Evolutionary conservation across 1,140 invertebrate genomes (phyloP).

Genomic region (Centruroides sculpturatus): DNA sequence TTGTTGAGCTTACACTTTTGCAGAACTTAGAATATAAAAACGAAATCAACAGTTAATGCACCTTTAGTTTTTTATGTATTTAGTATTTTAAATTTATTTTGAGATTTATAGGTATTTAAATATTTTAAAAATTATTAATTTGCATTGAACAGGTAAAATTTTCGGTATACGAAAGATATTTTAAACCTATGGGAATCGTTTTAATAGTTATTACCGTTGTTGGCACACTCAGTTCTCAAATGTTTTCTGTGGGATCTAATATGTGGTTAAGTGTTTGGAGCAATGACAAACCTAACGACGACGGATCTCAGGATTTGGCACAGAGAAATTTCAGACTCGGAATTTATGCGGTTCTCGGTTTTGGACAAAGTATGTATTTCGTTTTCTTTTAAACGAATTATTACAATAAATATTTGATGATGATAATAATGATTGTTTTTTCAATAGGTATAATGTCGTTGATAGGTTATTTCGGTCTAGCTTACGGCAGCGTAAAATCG

Average conservation of each 20-base stretch:
- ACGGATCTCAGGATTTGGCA: slow-evolving; percentile 28
- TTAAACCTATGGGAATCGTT: slow-evolving; percentile 24
- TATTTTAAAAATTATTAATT: neutral
- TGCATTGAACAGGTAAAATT: slow-evolving; percentile 18
- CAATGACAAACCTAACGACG: slow-evolving; percentile 22
- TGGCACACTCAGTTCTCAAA: slow-evolving; percentile 20
- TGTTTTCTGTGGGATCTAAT: slow-evolving; percentile 24
- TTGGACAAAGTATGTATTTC: slow-evolving; percentile 49
- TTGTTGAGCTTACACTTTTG: too few species aligned
- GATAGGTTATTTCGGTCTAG: slow-evolving; percentile 19
- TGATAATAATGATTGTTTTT: neutral
- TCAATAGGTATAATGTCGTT: slow-evolving; percentile 17
- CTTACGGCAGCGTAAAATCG: slow-evolving; percentile 43
- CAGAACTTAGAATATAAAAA: too few species aligned
- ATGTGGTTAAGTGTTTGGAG: slow-evolving; percentile 30
- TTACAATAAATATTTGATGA: neutral
- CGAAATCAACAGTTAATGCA: too few species aligned
- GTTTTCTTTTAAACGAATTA: neutral
- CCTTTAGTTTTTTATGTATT: too few species aligned
- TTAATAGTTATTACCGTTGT: slow-evolving; percentile 18
- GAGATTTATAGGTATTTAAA: too few species aligned
- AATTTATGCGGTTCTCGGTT: slow-evolving; percentile 70
- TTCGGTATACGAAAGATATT: slow-evolving; percentile 26
- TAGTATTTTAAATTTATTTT: too few species aligned
- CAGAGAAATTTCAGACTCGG: slow-evolving; percentile 64